Evolutionary conservation across 2,888 invertebrate genomes (phyloP), one percentile per base, ranked within the genome.

Genomic region (Clunio marinus): DNA sequence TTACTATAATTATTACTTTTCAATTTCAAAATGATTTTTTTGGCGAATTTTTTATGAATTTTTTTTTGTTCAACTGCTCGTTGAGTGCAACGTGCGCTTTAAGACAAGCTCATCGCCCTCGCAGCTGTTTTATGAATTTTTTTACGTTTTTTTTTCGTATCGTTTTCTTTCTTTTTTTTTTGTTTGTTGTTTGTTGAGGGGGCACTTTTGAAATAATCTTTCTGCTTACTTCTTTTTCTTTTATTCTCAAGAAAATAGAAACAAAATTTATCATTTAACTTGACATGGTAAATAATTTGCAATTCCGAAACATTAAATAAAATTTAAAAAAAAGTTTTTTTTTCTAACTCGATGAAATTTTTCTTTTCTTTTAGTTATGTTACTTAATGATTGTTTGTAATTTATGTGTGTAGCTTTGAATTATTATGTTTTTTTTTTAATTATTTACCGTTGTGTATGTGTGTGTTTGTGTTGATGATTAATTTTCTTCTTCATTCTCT

Each of bases 1-100:
- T 63, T 63, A 63, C 63, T 63, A 63, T 63, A 63, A 63, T 45
- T 63, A 63, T 46, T 63, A 46, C 25, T 63, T 63, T 46, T 63
- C 27, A 63, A 46, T 41, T 46, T 45, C 5, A 51, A 51, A 22
- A n/a, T 57, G 27, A 20, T 27, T 45, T 63, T 63, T 28, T 57
- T n/a, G 10, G 27, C 63, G 63, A 45, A 37, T 45, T 63, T 63
- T 63, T 46, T 45, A n/a, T n/a, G n/a, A 25, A 27, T 63, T 63
- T 63, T 63, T 59, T 62, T 62, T 28, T 17, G 15, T 32, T 35
- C 2, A 7, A 20, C 20, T 10, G 8, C 10, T 3, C 25, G 13
- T 20, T 35, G 8, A 62, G 15, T 41, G 22, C 51, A 32, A 13
- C 35, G 35, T 5, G 13, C 35, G 35, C 5, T 13, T 32, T 13